Evolutionary conservation across 2,113 vertebrate species (phyloP).

Genomic region (Prinia subflava): DNA sequence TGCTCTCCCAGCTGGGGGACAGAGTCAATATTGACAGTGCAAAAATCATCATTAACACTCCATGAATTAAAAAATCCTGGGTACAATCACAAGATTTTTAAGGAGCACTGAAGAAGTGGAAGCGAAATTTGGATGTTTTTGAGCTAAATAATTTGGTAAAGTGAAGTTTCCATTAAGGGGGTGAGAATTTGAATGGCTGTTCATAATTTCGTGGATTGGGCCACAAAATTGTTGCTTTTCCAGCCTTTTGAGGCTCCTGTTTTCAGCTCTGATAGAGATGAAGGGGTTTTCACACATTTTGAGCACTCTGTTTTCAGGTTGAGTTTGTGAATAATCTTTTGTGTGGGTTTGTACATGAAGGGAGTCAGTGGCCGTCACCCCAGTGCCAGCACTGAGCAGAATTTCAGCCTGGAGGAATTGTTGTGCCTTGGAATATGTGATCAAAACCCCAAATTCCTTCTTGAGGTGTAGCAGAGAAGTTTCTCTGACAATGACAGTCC

Average conservation of each 20-base stretch:
- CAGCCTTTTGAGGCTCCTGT: background rate
- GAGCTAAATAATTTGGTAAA: background rate
- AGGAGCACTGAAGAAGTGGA: background rate
- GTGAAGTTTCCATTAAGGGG: background rate
- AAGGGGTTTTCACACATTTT: background rate
- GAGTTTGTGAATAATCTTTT: background rate
- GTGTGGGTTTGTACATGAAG: background rate
- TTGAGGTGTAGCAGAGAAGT: background rate
- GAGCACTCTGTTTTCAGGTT: fast-evolving
- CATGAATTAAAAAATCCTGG: background rate
- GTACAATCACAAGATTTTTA: background rate
- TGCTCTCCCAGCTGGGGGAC: background rate
- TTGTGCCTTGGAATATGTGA: background rate
- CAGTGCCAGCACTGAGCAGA: background rate
- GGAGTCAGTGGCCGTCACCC: background rate
- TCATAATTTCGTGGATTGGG: fast-evolving
- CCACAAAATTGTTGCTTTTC: background rate
- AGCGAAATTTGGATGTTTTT: background rate
- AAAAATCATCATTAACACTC: background rate
- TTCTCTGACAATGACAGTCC: background rate
- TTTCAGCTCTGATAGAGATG: background rate
- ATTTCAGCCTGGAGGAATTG: background rate
- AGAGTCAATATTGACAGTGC: background rate
- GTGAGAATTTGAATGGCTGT: background rate
- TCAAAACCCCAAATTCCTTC: background rate